A percentile compares a stretch with the other conserved stretches of the same genome.
Evolutionary conservation across 2,797 vertebrate species (phyloP).

Genomic region (Gymnopithys bicolor): DNA sequence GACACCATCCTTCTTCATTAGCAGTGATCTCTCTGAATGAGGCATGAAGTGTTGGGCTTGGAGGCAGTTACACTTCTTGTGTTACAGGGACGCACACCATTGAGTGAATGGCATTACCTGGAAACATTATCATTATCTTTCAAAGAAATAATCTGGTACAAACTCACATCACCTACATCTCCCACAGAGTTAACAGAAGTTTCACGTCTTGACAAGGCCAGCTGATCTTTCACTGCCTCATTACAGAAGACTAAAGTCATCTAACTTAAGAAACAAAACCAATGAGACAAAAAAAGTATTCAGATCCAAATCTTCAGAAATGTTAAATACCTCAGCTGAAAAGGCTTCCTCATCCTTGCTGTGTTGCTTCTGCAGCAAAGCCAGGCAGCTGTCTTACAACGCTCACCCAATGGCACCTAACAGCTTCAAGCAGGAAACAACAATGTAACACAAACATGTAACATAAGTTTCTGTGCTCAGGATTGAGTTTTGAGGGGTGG

Average conservation of each 20-base stretch:
- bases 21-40: not conserved
- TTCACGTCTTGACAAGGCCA: not conserved
- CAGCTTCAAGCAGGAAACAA: not conserved
- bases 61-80: not conserved
- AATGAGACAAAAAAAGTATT: not conserved
- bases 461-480: not conserved
- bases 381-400: not conserved
- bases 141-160: not conserved
- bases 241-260: not conserved
- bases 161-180: not conserved
- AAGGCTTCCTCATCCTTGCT: not conserved
- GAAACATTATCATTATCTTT: not conserved
- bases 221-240: not conserved
- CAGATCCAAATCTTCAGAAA: not conserved
- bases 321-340: not conserved
- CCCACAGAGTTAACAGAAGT: not conserved
- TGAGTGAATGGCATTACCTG: not conserved
- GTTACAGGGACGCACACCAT: not conserved
- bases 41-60: not conserved
- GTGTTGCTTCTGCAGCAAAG: not conserved
- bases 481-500: accelerated
- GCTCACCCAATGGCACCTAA: not conserved
- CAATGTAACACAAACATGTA: not conserved
- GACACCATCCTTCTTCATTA: not conserved
- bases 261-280: not conserved